phyloP scores from a whole-genome alignment of 1,140 invertebrate genomes.

The Drosophila suzukii region DNA sequence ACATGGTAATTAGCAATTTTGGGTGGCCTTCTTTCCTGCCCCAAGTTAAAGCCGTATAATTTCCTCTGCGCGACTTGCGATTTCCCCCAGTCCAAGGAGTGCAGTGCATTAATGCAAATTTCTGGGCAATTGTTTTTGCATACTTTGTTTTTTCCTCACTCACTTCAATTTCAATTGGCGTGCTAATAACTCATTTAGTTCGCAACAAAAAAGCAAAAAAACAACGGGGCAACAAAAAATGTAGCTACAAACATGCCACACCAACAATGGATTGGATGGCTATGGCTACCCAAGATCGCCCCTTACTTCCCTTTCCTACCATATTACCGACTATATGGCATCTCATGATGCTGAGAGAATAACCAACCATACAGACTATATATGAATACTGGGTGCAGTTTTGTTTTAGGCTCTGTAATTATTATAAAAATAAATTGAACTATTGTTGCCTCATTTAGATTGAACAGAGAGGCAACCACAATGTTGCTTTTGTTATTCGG shows the following conservation, averaged over 20 bases:
- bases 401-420: conserved; percentile 64
- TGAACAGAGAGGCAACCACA: conserved; percentile 49
- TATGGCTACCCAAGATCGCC: conserved; percentile 33
- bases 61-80: conserved; percentile 39
- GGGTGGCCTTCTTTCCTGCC: conserved; percentile 47
- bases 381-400: conserved; percentile 40
- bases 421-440: conserved; percentile 83
- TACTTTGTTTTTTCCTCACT: conserved; percentile 46
- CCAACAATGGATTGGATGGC: conserved; percentile 40
- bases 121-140: conserved; percentile 47
- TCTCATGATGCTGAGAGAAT: conserved; percentile 74
- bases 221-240: conserved; percentile 45
- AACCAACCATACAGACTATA: not conserved
- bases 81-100: conserved; percentile 27
- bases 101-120: conserved; percentile 39
- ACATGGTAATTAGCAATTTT: conserved; percentile 40
- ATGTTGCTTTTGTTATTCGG: conserved; percentile 75
- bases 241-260: conserved; percentile 68
- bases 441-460: conserved; percentile 79
- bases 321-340: conserved; percentile 3
- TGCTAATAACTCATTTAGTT: conserved; percentile 83
- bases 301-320: conserved; percentile 7
- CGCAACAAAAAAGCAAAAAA: conserved; percentile 56
- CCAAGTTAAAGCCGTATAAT: conserved; percentile 35
- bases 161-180: conserved; percentile 77